These are phyloP conservation scores for Micromys minutus DNA, from an alignment of 2,113 vertebrate species.

Conservation along the genomic window DNA sequence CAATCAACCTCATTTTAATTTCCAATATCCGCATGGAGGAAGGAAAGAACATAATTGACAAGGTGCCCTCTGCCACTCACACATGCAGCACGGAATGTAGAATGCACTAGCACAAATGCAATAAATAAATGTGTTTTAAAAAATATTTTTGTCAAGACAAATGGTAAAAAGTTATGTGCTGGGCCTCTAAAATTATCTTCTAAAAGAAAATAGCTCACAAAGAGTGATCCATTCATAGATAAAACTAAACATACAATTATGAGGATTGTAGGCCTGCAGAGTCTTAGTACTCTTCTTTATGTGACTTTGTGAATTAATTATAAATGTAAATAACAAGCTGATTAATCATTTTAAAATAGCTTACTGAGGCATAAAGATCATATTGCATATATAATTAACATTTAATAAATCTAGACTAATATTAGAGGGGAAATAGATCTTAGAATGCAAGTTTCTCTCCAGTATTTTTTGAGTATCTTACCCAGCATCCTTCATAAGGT, in stretches of 20 bases:
- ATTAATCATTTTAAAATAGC: conserved; percentile 48
- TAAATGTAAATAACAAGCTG: conserved; percentile 32
- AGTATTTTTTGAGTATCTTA: background rate
- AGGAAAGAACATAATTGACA: background rate
- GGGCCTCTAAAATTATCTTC: conserved; percentile 23
- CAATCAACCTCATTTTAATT: background rate
- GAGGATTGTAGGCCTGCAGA: background rate
- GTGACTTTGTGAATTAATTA: conserved; percentile 36
- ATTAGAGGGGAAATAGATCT: background rate
- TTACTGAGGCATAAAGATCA: background rate
- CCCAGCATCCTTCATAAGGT: background rate
- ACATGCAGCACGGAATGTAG: too few relatives aligned
- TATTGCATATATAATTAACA: background rate
- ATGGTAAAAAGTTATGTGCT: background rate
- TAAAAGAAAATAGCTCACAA: background rate
- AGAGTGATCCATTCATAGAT: conserved; percentile 36
- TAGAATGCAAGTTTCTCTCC: background rate
- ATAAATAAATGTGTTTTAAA: background rate
- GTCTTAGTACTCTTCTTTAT: conserved; percentile 14
- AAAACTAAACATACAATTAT: conserved; percentile 2
- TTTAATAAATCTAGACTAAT: conserved; percentile 14
- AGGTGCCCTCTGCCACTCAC: too few relatives aligned
- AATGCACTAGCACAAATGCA: background rate
- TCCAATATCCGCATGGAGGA: background rate
- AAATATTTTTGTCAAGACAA: conserved; percentile 7